Conservation (phyloP, 1,140 invertebrate genomes). For the Pogonomyrmex barbatus region DNA sequence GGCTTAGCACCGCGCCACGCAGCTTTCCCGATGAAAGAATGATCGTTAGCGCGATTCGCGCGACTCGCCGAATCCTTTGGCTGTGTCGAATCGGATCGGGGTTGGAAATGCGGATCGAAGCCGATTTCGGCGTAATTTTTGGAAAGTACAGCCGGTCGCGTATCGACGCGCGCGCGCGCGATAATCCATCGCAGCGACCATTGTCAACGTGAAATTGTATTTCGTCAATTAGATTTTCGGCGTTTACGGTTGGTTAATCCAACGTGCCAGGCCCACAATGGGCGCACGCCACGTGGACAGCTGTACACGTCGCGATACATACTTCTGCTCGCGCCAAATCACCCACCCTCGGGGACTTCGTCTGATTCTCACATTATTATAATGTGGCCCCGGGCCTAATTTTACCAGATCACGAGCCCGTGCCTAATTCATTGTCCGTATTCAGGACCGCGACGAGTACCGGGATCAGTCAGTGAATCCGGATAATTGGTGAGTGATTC, state of each 20-base stretch:
- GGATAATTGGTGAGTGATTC: slow-evolving; percentile 59
- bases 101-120: slow-evolving; percentile 17
- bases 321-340: slow-evolving; percentile 39
- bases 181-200: slow-evolving; percentile 69
- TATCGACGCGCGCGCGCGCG: slow-evolving; percentile 45
- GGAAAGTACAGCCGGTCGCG: slow-evolving; percentile 72
- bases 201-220: slow-evolving; percentile 85
- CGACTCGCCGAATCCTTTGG: slow-evolving; percentile 63
- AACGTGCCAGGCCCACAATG: slow-evolving; percentile 76
- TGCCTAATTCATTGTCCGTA: slow-evolving; percentile 78
- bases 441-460: slow-evolving; percentile 27
- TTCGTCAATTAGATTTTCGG: slow-evolving; percentile 84
- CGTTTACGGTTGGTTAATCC: slow-evolving; percentile 85
- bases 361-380: slow-evolving; percentile 76
- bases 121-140: slow-evolving; percentile 79
- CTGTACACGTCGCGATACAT: slow-evolving; percentile 76
- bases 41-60: slow-evolving; percentile 59
- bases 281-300: slow-evolving; percentile 76
- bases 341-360: slow-evolving; percentile 56
- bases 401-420: slow-evolving; percentile 81
- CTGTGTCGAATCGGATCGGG: slow-evolving; percentile 63
- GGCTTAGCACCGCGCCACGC: slow-evolving; percentile 48
- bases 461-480: slow-evolving; percentile 41
- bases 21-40: not conserved
- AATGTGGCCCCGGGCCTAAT: slow-evolving; percentile 82